These are phyloP conservation scores for Sialis fuliginosa DNA, from an alignment of 2,888 invertebrate genomes.

Conservation along the genomic window DNA sequence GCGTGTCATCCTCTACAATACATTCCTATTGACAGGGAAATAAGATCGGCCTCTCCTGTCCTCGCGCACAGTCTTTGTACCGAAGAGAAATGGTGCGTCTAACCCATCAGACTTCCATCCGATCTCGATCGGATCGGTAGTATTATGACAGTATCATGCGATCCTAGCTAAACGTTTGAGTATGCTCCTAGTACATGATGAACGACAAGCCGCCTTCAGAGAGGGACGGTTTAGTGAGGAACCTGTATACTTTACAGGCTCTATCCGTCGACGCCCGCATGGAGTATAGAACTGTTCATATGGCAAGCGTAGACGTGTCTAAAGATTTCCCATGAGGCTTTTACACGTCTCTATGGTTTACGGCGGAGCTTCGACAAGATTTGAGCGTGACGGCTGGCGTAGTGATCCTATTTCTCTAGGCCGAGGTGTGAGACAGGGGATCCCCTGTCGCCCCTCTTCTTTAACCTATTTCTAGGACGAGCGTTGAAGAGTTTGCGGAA, in stretches of 20 bases:
- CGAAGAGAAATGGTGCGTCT: background rate
- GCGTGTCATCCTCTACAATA: too few relatives aligned
- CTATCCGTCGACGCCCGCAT: background rate
- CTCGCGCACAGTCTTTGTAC: slow-evolving; percentile 2
- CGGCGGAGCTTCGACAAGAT: background rate
- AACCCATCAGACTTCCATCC: slow-evolving; percentile 4
- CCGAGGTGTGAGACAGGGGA: background rate
- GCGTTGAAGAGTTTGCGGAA: background rate
- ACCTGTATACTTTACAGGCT: slow-evolving; percentile 3
- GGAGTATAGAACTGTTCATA: slow-evolving; percentile 1
- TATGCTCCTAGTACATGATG: background rate
- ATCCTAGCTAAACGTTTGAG: slow-evolving; percentile 5
- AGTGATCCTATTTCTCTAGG: slow-evolving; percentile 9
- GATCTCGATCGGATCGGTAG: slow-evolving; percentile 7
- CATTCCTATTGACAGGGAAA: too few relatives aligned
- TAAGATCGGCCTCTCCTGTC: too few relatives aligned
- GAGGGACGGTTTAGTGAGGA: slow-evolving; percentile 6
- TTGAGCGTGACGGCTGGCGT: slow-evolving; percentile 8
- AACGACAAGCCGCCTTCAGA: slow-evolving; percentile 8
- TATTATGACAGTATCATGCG: slow-evolving; percentile 7
- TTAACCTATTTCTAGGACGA: slow-evolving; percentile 7
- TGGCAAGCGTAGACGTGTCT: slow-evolving; percentile 10
- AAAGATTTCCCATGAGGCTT: slow-evolving; percentile 10
- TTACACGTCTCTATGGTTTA: slow-evolving; percentile 1
- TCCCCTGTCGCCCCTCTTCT: slow-evolving; percentile 1